Evolutionary conservation across 1,140 invertebrate genomes (phyloP).

Genomic region (Riptortus pedestris): DNA sequence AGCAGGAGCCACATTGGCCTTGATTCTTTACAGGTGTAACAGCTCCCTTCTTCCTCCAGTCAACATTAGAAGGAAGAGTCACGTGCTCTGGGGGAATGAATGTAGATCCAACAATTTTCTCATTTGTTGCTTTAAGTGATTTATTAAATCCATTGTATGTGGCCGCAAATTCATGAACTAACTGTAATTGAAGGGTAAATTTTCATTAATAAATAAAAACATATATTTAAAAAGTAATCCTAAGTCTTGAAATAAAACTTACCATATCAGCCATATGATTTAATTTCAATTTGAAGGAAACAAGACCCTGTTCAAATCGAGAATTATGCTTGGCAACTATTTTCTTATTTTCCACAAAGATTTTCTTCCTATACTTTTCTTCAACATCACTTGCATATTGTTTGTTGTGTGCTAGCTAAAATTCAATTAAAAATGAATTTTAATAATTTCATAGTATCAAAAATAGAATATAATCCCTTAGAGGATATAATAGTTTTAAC

Average conservation of each 20-base stretch:
- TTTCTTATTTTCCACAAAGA: constrained; percentile 23
- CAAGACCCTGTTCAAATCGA: constrained; percentile 10
- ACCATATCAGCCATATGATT: constrained; percentile 26
- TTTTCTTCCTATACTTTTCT: constrained; percentile 24
- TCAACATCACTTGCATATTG: constrained; percentile 24
- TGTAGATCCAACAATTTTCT: constrained; percentile 36
- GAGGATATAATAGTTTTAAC: no score
- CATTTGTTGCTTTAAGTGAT: constrained; percentile 12
- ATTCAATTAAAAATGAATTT: not conserved
- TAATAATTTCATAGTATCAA: not conserved
- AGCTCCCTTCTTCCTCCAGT: constrained; percentile 22
- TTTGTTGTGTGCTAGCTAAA: constrained; percentile 4
- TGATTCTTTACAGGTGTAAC: constrained; percentile 91
- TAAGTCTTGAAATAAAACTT: no score
- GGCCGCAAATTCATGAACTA: constrained; percentile 12
- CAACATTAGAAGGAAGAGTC: constrained; percentile 49
- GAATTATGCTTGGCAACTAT: constrained; percentile 19
- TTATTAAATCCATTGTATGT: constrained; percentile 21
- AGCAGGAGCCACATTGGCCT: constrained; percentile 62
- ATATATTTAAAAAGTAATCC: not conserved
- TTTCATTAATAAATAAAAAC: not conserved
- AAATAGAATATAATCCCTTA: not conserved
- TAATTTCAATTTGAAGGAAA: constrained; percentile 19
- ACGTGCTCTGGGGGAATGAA: constrained; percentile 66
- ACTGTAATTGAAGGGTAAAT: constrained; percentile 6